Evolutionary conservation across 2,113 vertebrate genomes (phyloP).

Genomic region (Ploceus nigricollis): DNA sequence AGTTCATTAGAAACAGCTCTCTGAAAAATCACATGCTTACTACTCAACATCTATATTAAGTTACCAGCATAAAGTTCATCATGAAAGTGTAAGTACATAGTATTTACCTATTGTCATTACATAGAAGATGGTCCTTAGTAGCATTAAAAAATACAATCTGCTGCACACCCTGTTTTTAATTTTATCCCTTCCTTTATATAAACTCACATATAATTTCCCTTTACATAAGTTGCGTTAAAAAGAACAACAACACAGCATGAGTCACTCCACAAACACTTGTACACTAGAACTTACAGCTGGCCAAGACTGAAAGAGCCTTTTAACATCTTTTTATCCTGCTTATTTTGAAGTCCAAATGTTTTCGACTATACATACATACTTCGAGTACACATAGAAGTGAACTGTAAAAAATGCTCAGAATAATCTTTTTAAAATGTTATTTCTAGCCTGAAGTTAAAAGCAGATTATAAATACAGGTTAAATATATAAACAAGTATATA

Average conservation of each 20-base stretch:
- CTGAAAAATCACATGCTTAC: neutral
- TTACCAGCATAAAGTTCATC: neutral
- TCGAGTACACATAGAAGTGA: neutral
- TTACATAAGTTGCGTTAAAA: neutral
- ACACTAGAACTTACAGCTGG: neutral
- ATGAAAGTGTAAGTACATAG: neutral
- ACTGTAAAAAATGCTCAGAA: neutral
- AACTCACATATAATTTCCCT: neutral
- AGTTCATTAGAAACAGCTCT: accelerated
- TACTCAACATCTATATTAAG: neutral
- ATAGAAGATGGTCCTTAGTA: neutral
- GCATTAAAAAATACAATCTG: neutral
- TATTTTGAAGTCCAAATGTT: neutral
- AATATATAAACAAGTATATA: neutral
- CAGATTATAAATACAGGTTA: neutral
- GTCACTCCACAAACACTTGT: neutral
- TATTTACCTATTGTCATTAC: neutral
- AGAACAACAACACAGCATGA: neutral
- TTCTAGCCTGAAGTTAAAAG: neutral
- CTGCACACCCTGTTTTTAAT: neutral
- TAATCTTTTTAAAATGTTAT: neutral
- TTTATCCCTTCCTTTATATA: neutral
- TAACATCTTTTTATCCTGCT: neutral
- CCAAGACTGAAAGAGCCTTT: neutral
- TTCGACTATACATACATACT: too few species aligned